Evolutionary conservation across 2,797 vertebrate species (phyloP).

Genomic region (Falco concolor): DNA sequence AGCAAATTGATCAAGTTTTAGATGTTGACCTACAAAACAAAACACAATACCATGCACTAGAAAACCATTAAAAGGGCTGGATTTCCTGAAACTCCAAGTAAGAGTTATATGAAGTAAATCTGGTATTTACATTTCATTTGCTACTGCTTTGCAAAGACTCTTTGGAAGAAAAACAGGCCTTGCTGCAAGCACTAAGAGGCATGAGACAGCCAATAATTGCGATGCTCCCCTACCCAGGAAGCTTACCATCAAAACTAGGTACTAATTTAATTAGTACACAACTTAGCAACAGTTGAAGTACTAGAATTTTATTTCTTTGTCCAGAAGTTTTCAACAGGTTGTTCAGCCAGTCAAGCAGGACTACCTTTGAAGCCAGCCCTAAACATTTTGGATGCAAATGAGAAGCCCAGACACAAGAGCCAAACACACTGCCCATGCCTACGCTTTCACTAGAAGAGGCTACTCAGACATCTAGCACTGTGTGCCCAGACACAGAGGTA

Average conservation of each 20-base stretch:
- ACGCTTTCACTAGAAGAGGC: accelerated
- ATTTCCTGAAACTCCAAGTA: background rate
- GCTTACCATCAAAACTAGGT: background rate
- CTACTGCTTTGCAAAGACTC: background rate
- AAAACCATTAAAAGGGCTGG: background rate
- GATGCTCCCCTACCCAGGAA: background rate
- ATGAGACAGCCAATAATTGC: background rate
- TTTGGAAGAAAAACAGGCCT: background rate
- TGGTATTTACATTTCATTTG: background rate
- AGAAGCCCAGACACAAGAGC: background rate
- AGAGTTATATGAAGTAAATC: background rate
- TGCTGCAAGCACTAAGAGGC: background rate
- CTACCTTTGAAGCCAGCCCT: background rate
- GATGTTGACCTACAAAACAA: background rate
- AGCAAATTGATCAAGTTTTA: background rate
- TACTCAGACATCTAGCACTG: background rate
- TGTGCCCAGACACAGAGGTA: background rate
- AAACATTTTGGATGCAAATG: background rate
- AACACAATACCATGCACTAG: background rate
- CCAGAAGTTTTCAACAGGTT: background rate
- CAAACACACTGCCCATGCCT: accelerated
- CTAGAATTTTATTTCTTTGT: background rate
- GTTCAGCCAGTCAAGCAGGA: background rate
- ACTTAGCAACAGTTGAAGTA: background rate
- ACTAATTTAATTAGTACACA: background rate